Evolutionary conservation across 2,888 invertebrate genomes (phyloP).

Genomic region (Melipona bicolor): DNA sequence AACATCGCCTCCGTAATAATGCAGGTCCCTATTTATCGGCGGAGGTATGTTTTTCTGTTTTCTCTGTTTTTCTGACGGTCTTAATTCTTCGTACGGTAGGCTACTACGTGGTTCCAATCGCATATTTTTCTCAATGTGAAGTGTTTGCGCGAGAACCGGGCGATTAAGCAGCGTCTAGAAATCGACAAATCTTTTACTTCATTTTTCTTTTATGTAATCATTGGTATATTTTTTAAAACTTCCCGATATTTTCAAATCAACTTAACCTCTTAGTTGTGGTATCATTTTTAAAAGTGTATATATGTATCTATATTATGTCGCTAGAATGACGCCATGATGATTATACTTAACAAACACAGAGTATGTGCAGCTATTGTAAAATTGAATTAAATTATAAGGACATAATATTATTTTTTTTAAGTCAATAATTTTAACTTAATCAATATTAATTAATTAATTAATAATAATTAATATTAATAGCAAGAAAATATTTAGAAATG

Average conservation of each 20-base stretch:
- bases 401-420: too few relatives aligned
- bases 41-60: conserved; percentile 15
- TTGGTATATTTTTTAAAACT: background rate
- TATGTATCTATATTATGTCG: too few relatives aligned
- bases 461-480: too few relatives aligned
- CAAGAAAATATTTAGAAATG: too few relatives aligned
- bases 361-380: too few relatives aligned
- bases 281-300: too few relatives aligned
- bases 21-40: conserved; percentile 7
- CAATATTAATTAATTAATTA: too few relatives aligned
- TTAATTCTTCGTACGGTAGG: conserved; percentile 56
- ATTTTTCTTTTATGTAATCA: background rate
- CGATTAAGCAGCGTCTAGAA: background rate
- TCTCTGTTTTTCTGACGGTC: conserved; percentile 23
- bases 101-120: background rate
- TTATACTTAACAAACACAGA: too few relatives aligned
- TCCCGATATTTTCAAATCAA: background rate
- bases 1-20: background rate
- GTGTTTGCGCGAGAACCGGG: fast-evolving
- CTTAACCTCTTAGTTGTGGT: background rate
- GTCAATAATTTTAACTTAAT: too few relatives aligned
- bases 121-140: fast-evolving
- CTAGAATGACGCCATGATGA: too few relatives aligned
- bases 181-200: background rate
- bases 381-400: too few relatives aligned